A percentile compares a stretch with the other conserved stretches of the same genome.
These are phyloP conservation scores for Hirtodrosophila alboralis DNA, from an alignment of 2,888 invertebrate species.

Conservation along the genomic window DNA sequence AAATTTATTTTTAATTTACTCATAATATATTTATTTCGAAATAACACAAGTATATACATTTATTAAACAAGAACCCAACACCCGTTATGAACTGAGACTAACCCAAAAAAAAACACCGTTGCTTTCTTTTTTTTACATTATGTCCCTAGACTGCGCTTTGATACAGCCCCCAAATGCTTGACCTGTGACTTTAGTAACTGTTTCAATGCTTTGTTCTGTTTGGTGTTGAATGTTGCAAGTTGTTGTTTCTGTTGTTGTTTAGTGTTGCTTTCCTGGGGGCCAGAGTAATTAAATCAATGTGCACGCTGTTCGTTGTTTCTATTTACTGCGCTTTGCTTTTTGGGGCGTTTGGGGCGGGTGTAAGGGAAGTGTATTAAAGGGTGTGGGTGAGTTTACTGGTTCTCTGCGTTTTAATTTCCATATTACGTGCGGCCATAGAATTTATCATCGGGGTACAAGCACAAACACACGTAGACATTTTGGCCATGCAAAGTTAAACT, in stretches of 20 bases:
- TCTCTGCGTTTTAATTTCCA: conserved; percentile 68
- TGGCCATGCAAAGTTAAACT: conserved; percentile 57
- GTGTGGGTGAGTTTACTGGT: conserved; percentile 3
- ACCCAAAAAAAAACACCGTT: background rate
- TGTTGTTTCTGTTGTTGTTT: conserved; percentile 13
- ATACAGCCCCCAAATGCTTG: conserved; percentile 19
- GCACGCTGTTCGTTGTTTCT: conserved; percentile 23
- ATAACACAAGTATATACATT: too few relatives aligned
- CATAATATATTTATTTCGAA: too few relatives aligned
- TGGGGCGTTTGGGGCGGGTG: background rate
- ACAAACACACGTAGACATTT: conserved; percentile 38
- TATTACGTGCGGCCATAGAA: conserved; percentile 77
- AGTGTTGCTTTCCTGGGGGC: conserved; percentile 21
- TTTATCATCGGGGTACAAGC: conserved; percentile 65
- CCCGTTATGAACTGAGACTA: conserved; percentile 2
- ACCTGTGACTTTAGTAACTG: conserved; percentile 28
- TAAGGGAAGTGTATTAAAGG: too few relatives aligned
- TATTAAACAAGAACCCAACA: background rate
- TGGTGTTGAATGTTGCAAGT: background rate
- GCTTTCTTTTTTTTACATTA: background rate
- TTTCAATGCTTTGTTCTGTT: conserved; percentile 19
- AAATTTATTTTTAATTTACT: too few relatives aligned
- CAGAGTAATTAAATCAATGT: conserved; percentile 63
- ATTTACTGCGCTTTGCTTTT: conserved; percentile 18
- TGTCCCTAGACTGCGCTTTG: conserved; percentile 13